phyloP scores from a whole-genome alignment of 1,140 invertebrate species.

The Listronotus oregonensis region DNA sequence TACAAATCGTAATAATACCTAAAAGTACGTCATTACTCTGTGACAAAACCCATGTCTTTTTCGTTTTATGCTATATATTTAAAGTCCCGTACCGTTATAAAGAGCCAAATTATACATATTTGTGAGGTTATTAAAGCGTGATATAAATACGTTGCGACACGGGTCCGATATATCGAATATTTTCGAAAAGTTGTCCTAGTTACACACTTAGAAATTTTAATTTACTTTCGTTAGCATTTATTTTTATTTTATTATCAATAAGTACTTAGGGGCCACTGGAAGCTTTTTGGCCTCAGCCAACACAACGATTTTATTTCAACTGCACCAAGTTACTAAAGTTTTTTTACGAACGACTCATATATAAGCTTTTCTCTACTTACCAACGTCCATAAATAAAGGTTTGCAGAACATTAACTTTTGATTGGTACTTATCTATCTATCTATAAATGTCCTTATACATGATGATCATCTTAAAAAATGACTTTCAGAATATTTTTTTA shows the following conservation, averaged over 20 bases:
- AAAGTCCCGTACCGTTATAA: constrained; percentile 45
- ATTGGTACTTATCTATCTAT: too few species aligned
- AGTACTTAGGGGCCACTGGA: not conserved
- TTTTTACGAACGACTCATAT: too few species aligned
- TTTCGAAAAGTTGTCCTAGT: constrained; percentile 25
- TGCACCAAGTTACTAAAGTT: too few species aligned
- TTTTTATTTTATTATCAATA: not conserved
- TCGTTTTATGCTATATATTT: constrained; percentile 30
- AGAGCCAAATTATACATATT: constrained; percentile 49
- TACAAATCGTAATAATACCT: constrained; percentile 9
- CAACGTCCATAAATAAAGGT: too few species aligned
- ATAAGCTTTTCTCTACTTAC: too few species aligned
- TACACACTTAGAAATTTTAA: constrained; percentile 14
- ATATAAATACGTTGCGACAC: constrained; percentile 20
- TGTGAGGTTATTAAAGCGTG: constrained; percentile 48
- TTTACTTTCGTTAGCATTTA: constrained; percentile 9
- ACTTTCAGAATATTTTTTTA: too few species aligned
- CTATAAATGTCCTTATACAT: too few species aligned
- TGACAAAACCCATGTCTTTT: constrained; percentile 23
- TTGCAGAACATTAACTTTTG: too few species aligned
- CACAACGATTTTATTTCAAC: too few species aligned
- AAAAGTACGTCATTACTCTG: constrained; percentile 6
- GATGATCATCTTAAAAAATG: too few species aligned
- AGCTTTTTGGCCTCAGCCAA: too few species aligned
- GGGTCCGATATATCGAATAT: constrained; percentile 20